Evolutionary conservation across 2,113 vertebrate species (phyloP).

Genomic region (Oxygymnocypris stewartii): DNA sequence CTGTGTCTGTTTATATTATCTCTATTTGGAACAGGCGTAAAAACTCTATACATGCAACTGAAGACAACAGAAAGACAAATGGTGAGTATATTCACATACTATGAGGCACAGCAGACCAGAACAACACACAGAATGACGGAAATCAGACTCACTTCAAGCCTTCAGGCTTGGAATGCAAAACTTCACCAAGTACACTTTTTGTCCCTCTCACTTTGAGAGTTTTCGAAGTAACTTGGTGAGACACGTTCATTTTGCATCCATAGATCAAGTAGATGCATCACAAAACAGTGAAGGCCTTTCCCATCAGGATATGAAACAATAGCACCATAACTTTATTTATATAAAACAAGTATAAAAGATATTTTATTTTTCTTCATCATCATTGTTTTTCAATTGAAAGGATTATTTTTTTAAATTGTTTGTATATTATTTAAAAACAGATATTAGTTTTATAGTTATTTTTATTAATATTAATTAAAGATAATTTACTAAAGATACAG

Average conservation of each 20-base stretch:
- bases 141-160: neutral
- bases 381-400: too few relatives aligned
- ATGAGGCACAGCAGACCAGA: neutral
- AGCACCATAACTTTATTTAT: neutral
- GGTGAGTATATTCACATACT: neutral
- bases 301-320: neutral
- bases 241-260: neutral
- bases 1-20: slow-evolving; percentile 19
- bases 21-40: neutral
- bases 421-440: too few relatives aligned
- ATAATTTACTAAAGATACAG: too few relatives aligned
- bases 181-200: neutral
- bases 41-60: neutral
- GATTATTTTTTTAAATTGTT: too few relatives aligned
- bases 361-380: too few relatives aligned
- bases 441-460: too few relatives aligned
- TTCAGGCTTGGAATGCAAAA: neutral
- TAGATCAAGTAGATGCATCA: neutral
- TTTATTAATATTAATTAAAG: too few relatives aligned
- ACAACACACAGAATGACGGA: neutral
- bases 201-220: neutral
- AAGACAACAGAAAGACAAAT: slow-evolving; percentile 10
- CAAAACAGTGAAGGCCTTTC: neutral
- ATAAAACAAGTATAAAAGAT: neutral
- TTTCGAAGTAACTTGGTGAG: neutral